These are phyloP conservation scores for Bilobella aurantiaca DNA, from an alignment of 1,140 invertebrate species.

Conservation along the genomic window DNA sequence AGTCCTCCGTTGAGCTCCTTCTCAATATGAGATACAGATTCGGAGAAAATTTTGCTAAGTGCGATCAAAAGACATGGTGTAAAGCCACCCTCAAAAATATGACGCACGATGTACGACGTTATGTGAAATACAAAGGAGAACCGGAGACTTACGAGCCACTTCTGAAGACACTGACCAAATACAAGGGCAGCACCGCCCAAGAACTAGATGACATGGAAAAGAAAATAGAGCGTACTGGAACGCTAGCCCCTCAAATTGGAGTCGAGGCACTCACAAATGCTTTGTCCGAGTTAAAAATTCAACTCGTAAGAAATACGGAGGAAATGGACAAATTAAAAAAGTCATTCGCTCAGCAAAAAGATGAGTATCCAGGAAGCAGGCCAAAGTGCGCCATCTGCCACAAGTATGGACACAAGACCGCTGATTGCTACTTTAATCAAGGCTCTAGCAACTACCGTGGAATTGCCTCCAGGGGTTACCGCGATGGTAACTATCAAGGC, in stretches of 20 bases:
- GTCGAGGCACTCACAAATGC: background rate
- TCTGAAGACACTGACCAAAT: background rate
- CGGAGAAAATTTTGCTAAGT: background rate
- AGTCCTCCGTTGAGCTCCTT: background rate
- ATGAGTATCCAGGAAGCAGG: too few species aligned
- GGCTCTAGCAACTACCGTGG: too few species aligned
- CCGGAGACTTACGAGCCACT: background rate
- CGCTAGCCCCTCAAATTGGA: background rate
- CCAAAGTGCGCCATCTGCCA: too few species aligned
- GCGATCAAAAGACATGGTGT: background rate
- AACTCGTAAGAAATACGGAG: too few species aligned
- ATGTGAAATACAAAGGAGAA: background rate
- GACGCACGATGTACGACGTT: background rate
- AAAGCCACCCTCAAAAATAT: background rate
- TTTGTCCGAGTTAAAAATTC: background rate
- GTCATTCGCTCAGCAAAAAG: too few species aligned
- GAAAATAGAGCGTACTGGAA: too few species aligned
- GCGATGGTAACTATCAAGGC: too few species aligned
- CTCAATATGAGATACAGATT: background rate
- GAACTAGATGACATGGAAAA: background rate
- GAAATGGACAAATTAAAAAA: too few species aligned
- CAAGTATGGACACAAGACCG: too few species aligned
- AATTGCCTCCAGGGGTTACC: too few species aligned
- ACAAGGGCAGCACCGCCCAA: background rate
- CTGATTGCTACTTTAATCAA: too few species aligned